Base-by-base conservation (phyloP, 2,797 vertebrate species). In the Syngnathus rostellatus region DNA sequence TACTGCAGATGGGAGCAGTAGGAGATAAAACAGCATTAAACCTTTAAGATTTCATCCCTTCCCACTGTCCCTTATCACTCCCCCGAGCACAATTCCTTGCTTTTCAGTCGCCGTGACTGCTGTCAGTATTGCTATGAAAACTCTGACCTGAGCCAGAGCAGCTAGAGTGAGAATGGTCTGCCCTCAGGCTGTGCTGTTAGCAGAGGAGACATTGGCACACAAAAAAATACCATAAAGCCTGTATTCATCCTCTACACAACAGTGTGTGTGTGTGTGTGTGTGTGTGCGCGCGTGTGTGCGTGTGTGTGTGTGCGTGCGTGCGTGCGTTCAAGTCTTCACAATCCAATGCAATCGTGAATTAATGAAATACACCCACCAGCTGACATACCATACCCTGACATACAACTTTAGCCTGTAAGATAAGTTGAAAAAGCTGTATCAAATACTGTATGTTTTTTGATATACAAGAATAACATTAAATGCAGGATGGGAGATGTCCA, bases 91-190 rank as follows among this genome's bases (percentile, higher is more conserved):
- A 79, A 41, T 23, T 53, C 41, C 41, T 45, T 21, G 8, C n/a
- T 45, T 51, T 65, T 74, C 57, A 60, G 63, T 69, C 54, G 68
- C 61, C 68, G 67, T 66, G 66, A 66, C 70, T 73, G 63, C 68
- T 77, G 72, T 72, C 71, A 67, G 76, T 66, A 77, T 72, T 66
- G 70, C 72, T 70, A 69, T 78, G 76, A 82, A 77, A 85, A 75
- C 70, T 68, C 67, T 78, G 81, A 78, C 78, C 75, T 77, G 69
- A 65, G 54, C 46, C 5, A 55, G 70, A 71, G 75, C 64, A 71
- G 2, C 39, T 31, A 67, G 66, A 23, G 76, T 39, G 69, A 71
- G 55, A 69, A 38, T 16, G 60, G 53, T 63, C 53, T 62, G 63
- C 43, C 70, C 65, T 31, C 41, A 70, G 68, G 71, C 67, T 69